Conservation (phyloP, 2,797 vertebrate genomes). For the Eulemur coronatus region DNA sequence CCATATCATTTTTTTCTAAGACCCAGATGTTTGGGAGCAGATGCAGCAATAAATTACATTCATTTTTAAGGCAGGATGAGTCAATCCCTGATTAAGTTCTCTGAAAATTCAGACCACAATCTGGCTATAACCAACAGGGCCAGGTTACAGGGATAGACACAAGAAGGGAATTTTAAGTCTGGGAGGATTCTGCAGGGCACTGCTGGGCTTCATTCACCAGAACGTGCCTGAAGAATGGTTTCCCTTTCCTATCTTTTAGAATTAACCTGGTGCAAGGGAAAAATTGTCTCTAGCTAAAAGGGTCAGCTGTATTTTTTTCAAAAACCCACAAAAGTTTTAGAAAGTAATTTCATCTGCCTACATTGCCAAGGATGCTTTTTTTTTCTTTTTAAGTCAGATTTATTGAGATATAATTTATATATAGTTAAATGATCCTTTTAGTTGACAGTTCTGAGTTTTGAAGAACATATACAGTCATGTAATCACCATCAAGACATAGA, state of each 20-base stretch:
- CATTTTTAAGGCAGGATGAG: constrained; percentile 50
- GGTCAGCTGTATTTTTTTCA: neutral
- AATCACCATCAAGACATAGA: neutral
- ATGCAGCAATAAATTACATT: constrained; percentile 42
- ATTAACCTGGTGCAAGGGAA: neutral
- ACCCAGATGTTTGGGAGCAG: constrained; percentile 40
- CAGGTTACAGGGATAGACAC: neutral
- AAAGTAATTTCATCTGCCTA: constrained; percentile 9
- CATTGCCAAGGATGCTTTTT: neutral
- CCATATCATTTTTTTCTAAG: constrained; percentile 37
- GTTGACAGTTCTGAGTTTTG: neutral
- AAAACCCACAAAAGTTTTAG: neutral
- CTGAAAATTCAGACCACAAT: constrained; percentile 37
- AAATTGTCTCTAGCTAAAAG: neutral
- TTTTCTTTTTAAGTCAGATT: neutral
- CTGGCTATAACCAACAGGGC: neutral
- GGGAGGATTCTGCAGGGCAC: neutral
- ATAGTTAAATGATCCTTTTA: neutral
- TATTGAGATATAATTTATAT: neutral
- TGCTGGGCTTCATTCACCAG: neutral
- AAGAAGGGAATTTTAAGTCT: neutral
- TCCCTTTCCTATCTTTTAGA: neutral
- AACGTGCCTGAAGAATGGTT: neutral
- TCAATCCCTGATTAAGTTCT: constrained; percentile 24
- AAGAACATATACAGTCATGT: neutral